phyloP scores from a whole-genome alignment of 2,888 invertebrate genomes.

The Drosophila prostipennis region DNA sequence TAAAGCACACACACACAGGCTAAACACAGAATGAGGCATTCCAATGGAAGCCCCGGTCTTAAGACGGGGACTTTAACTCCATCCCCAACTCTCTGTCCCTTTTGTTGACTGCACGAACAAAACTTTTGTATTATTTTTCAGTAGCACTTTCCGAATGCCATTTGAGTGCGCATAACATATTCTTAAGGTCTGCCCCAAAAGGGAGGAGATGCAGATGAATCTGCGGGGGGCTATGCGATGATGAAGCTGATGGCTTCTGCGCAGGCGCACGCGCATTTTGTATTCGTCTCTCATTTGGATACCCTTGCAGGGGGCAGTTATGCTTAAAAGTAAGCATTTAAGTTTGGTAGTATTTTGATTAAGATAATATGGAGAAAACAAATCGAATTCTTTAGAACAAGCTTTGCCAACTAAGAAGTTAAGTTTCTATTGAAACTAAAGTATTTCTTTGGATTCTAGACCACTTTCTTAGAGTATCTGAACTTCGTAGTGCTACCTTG shows the following conservation, averaged over 20 bases:
- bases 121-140: constrained; percentile 79
- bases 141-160: constrained; percentile 82
- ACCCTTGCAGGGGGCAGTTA: background rate
- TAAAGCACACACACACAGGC: constrained; percentile 5
- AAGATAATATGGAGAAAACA: too few relatives aligned
- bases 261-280: constrained; percentile 66
- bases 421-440: too few relatives aligned
- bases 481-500: constrained; percentile 1
- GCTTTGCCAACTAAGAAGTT: too few relatives aligned
- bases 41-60: constrained; percentile 15
- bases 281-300: constrained; percentile 3
- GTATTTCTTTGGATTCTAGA: too few relatives aligned
- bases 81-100: constrained; percentile 34
- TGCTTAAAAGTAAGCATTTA: too few relatives aligned
- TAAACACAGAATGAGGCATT: constrained; percentile 14
- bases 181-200: constrained; percentile 55
- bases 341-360: too few relatives aligned
- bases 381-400: background rate
- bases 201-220: constrained; percentile 21
- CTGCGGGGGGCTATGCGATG: constrained; percentile 24
- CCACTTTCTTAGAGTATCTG: background rate
- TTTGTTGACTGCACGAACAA: constrained; percentile 67
- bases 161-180: constrained; percentile 79
- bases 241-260: constrained; percentile 59
- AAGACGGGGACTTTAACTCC: constrained; percentile 40